phyloP scores from a whole-genome alignment of 2,888 invertebrate species.

The Periphyllus acericola region DNA sequence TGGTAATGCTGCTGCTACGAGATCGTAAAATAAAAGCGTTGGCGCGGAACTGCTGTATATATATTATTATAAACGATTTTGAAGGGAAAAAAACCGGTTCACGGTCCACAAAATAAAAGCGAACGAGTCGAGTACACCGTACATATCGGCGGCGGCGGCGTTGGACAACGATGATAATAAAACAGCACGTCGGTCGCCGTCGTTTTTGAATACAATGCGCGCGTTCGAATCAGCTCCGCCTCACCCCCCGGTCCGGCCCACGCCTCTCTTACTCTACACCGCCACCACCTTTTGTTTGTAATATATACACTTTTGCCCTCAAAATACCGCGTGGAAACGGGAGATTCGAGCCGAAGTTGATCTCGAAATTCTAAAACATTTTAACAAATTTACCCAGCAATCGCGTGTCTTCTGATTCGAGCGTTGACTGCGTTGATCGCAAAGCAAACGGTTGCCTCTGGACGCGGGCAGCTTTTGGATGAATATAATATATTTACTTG shows the following conservation, averaged over 20 bases:
- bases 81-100: constrained; percentile 38
- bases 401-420: too few relatives aligned
- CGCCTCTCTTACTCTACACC: background rate
- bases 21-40: constrained; percentile 19
- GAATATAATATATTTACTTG: too few relatives aligned
- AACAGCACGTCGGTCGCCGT: background rate
- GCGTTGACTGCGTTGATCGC: too few relatives aligned
- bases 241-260: background rate
- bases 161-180: constrained; percentile 5
- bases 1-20: background rate
- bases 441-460: too few relatives aligned
- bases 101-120: background rate
- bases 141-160: background rate
- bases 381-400: background rate
- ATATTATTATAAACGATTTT: constrained; percentile 25
- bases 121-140: background rate
- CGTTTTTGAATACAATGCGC: constrained; percentile 20
- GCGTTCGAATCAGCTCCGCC: background rate
- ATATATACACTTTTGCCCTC: too few relatives aligned
- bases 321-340: background rate
- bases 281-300: background rate
- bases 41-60: constrained; percentile 11
- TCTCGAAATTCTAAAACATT: background rate
- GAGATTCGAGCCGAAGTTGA: background rate
- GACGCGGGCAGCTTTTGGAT: too few relatives aligned